A percentile compares a stretch with the other conserved stretches of the same genome.
Evolutionary conservation across 2,888 invertebrate genomes (phyloP).

Genomic region (Thereva unica): DNA sequence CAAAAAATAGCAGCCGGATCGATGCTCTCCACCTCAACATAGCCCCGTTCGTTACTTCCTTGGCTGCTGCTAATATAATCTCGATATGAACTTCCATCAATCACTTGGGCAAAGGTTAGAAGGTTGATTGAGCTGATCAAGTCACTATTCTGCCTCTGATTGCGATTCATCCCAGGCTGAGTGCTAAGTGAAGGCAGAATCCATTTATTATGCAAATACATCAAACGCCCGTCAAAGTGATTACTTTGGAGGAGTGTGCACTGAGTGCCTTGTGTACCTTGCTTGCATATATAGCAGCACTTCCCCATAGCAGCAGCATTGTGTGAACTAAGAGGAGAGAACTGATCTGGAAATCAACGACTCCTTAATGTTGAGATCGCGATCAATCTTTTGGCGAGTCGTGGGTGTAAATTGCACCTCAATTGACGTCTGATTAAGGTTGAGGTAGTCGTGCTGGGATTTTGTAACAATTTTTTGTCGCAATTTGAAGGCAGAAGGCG

Average conservation of each 20-base stretch:
- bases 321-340: conserved; percentile 10
- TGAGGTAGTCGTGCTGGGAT: conserved; percentile 40
- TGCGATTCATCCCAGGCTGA: conserved; percentile 30
- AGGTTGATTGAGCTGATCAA: conserved; percentile 41
- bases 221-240: conserved; percentile 36
- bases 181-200: conserved; percentile 33
- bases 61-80: neutral
- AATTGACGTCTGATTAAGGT: conserved; percentile 41
- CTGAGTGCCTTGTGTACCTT: conserved; percentile 14
- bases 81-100: conserved; percentile 33
- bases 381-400: conserved; percentile 26
- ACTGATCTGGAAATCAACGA: conserved; percentile 24
- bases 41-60: conserved; percentile 13
- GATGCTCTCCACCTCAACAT: conserved; percentile 16
- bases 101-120: conserved; percentile 39
- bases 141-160: conserved; percentile 31
- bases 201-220: conserved; percentile 39
- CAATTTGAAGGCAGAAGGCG: conserved; percentile 6
- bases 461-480: conserved; percentile 35
- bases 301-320: neutral
- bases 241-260: conserved; percentile 28
- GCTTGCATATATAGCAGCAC: neutral
- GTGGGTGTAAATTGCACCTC: conserved; percentile 41
- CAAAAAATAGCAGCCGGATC: too few relatives aligned
- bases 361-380: conserved; percentile 27